A percentile compares a stretch with the other conserved stretches of the same genome.
Evolutionary conservation across 2,797 vertebrate genomes (phyloP).

Genomic region (Peromyscus melanophrys): DNA sequence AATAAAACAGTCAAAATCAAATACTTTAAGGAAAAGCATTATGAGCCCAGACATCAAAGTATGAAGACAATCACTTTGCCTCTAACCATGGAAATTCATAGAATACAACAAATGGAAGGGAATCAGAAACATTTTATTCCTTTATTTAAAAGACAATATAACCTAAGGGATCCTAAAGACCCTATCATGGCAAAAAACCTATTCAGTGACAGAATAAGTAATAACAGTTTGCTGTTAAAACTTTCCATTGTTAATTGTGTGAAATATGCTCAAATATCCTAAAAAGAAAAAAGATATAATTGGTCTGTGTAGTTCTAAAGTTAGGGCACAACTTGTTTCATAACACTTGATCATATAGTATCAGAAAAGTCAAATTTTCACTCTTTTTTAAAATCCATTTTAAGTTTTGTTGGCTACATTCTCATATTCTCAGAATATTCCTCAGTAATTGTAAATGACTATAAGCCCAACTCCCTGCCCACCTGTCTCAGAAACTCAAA

Average conservation of each 20-base stretch:
- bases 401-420: not conserved
- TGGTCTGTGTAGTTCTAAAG: not conserved
- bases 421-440: not conserved
- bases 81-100: not conserved
- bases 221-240: not conserved
- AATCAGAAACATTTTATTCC: not conserved
- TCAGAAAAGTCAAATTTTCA: not conserved
- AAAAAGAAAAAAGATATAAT: not conserved
- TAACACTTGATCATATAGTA: not conserved
- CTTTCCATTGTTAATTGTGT: not conserved
- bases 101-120: not conserved
- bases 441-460: not conserved
- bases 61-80: constrained; percentile 21
- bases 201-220: not conserved
- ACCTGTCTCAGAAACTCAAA: not conserved
- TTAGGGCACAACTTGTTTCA: not conserved
- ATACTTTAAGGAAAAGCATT: constrained; percentile 6
- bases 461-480: not conserved
- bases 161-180: not conserved
- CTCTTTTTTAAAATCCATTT: not conserved
- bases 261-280: not conserved
- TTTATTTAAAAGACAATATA: constrained; percentile 16
- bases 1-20: not conserved
- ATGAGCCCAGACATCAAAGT: not conserved
- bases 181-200: not conserved